Conservation (phyloP, 2,888 invertebrate genomes). For the Leucozona laternaria region DNA sequence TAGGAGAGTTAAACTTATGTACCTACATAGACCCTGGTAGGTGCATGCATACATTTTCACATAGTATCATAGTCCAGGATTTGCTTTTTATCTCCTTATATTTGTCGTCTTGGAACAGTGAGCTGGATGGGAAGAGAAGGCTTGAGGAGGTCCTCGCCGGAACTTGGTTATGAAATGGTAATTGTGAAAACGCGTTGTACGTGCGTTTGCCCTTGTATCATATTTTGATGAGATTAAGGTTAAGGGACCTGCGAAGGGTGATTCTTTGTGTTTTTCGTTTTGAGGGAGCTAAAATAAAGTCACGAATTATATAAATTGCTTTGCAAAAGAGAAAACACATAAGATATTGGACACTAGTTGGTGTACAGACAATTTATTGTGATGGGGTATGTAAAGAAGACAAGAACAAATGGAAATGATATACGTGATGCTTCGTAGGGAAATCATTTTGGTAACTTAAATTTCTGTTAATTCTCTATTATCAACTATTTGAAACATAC, state of each 20-base stretch:
- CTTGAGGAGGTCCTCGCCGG: neutral
- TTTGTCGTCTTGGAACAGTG: neutral
- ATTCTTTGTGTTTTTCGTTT: neutral
- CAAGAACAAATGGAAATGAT: neutral
- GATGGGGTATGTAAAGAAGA: neutral
- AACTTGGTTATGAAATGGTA: slow-evolving; percentile 24
- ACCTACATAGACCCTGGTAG: too few species aligned
- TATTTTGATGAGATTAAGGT: slow-evolving; percentile 10
- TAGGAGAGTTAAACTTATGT: neutral
- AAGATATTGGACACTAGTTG: slow-evolving; percentile 29
- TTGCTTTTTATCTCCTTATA: neutral
- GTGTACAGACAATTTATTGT: neutral
- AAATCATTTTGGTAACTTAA: neutral
- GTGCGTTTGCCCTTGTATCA: slow-evolving; percentile 8
- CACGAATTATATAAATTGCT: slow-evolving; percentile 21
- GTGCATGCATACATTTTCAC: slow-evolving; percentile 1
- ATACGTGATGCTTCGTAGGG: neutral
- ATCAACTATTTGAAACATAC: too few species aligned
- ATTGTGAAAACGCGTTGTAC: slow-evolving; percentile 23
- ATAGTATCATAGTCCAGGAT: slow-evolving; percentile 9
- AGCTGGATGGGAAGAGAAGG: neutral
- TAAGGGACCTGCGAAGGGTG: neutral
- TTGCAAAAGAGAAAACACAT: neutral
- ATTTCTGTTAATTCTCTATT: too few species aligned
- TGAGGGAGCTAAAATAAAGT: neutral